These are phyloP conservation scores for Limosa lapponica DNA, from an alignment of 2,797 vertebrate genomes.

Conservation along the genomic window DNA sequence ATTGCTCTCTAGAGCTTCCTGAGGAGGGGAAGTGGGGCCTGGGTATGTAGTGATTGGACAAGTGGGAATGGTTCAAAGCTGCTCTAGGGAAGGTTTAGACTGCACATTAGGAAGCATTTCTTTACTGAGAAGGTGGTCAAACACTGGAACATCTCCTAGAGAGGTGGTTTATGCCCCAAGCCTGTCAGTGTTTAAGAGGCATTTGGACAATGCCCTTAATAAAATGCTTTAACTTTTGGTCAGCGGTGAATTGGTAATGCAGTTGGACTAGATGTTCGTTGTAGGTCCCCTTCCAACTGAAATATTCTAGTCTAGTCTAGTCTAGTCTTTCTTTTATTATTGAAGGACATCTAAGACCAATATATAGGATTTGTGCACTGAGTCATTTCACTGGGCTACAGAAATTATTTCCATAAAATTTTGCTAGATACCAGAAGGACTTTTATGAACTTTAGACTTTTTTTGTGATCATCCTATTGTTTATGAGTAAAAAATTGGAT, in stretches of 20 bases:
- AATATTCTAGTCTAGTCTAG: not conserved
- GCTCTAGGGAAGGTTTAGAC: too few species aligned
- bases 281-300: not conserved
- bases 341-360: not conserved
- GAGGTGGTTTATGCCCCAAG: not conserved
- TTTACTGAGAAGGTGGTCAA: not conserved
- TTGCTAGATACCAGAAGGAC: not conserved
- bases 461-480: not conserved
- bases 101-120: not conserved
- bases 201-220: too few species aligned
- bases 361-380: not conserved
- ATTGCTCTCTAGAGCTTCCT: not conserved
- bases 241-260: too few species aligned
- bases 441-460: not conserved
- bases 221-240: too few species aligned
- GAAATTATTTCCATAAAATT: not conserved
- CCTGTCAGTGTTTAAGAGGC: too few species aligned
- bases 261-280: not conserved
- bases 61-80: too few species aligned
- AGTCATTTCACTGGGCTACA: not conserved
- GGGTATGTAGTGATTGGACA: not conserved
- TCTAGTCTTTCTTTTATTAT: not conserved
- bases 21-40: not conserved
- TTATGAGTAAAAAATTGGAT: not conserved
- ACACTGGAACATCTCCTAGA: not conserved